Percentiles rank a stretch among this genome's conserved stretches.
These are phyloP conservation scores for Bombus soroeensis DNA, from an alignment of 1,140 invertebrate species.

Conservation along the genomic window DNA sequence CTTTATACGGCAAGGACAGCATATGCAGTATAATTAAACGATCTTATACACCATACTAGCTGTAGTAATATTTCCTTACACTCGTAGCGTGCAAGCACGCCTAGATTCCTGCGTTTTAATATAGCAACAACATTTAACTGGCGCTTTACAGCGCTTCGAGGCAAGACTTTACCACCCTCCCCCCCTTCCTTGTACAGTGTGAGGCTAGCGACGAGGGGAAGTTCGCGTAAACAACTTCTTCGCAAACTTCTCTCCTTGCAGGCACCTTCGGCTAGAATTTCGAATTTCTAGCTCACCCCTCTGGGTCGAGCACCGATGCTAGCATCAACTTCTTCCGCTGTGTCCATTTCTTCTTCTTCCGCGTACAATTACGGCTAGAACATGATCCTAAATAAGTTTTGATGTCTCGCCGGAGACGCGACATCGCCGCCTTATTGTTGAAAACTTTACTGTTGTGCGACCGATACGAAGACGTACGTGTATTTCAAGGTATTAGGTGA, in stretches of 20 bases:
- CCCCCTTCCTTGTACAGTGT: conserved; percentile 1
- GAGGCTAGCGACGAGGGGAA: conserved; percentile 56
- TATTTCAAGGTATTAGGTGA: not conserved
- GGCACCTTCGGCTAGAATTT: conserved; percentile 68
- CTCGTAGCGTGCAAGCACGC: no score
- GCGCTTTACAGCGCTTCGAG: conserved; percentile 63
- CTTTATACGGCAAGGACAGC: not conserved
- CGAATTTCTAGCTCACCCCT: conserved; percentile 62
- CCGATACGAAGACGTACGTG: not conserved
- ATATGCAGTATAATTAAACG: conserved; percentile 41
- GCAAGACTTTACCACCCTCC: conserved; percentile 42
- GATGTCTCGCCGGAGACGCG: conserved; percentile 20
- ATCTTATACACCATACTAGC: conserved; percentile 14
- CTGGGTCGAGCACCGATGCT: not conserved
- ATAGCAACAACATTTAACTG: conserved; percentile 68
- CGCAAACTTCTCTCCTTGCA: conserved; percentile 66
- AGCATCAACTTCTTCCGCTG: conserved; percentile 57
- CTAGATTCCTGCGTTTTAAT: conserved; percentile 61
- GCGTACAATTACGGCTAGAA: conserved; percentile 52
- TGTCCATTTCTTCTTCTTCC: conserved; percentile 59
- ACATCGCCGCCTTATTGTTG: conserved; percentile 11
- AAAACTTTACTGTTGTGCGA: conserved; percentile 6
- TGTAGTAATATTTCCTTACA: conserved; percentile 31
- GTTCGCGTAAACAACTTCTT: conserved; percentile 71
- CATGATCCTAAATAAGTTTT: conserved; percentile 60